These are phyloP conservation scores for Caenorhabditis angaria DNA, from an alignment of 2,888 invertebrate species.

Conservation along the genomic window DNA sequence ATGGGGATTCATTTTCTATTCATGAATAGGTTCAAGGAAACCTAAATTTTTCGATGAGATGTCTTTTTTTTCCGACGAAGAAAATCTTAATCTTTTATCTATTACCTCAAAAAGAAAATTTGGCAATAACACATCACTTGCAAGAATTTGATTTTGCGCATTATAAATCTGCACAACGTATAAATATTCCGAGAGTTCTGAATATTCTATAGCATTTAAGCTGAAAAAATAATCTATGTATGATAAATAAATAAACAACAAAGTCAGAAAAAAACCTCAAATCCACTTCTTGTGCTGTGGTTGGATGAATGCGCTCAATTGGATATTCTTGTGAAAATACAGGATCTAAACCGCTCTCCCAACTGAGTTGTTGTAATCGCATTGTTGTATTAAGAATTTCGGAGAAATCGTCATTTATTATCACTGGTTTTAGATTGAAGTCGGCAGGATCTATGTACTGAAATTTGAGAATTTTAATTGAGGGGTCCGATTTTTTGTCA, in stretches of 20 bases:
- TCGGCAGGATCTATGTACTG: conserved; percentile 44
- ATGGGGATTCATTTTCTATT: too few relatives aligned
- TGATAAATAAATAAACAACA: not conserved
- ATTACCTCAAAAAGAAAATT: conserved; percentile 36
- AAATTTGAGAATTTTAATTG: conserved; percentile 8
- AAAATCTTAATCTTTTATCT: not conserved
- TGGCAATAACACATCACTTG: conserved; percentile 31
- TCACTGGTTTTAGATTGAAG: conserved; percentile 36
- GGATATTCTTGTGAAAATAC: conserved; percentile 28
- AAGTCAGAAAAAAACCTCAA: not conserved
- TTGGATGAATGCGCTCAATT: conserved; percentile 24
- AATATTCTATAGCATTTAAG: conserved; percentile 4
- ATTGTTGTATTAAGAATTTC: conserved; percentile 39
- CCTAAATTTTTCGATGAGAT: too few relatives aligned
- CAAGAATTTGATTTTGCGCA: conserved; percentile 6
- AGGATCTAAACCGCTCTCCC: conserved; percentile 41
- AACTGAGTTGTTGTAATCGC: conserved; percentile 32
- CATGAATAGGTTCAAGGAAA: too few relatives aligned
- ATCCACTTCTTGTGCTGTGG: conserved; percentile 15
- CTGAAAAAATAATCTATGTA: conserved; percentile 13
- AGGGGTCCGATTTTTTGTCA: too few relatives aligned
- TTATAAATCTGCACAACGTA: conserved; percentile 18
- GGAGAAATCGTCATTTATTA: conserved; percentile 44
- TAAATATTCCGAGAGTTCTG: conserved; percentile 26
- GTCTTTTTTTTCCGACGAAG: not conserved